Evolutionary conservation across 1,140 invertebrate species (phyloP), one percentile per base, ranked within the genome.

Genomic region (Vanessa atalanta): DNA sequence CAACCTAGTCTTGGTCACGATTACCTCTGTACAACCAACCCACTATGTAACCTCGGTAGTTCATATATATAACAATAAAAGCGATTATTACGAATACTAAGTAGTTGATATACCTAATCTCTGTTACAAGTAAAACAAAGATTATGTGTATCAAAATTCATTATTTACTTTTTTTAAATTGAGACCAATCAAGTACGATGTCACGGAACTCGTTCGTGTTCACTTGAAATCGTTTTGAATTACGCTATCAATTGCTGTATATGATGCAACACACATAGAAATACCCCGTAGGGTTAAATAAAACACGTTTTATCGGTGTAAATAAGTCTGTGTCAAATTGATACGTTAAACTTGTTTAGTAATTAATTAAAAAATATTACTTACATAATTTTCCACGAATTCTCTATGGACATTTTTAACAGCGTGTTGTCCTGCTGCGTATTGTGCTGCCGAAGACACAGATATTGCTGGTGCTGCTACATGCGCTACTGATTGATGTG

Each of bases 311-410:
- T 20, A 31, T 63, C 16, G 65, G 64, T 43, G 60, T 23, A 48
- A 57, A 57, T 4, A 26, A 57, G 20, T 57, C 23, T 20, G 20
- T 23, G 53, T 23, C n/a, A 53, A 23, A 23, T 57, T 57, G 12
- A 23, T 23, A 57, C 20, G 8, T 20, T 23, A 1, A 23, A 9
- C 51, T 53, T 16, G 15, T 20, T 23, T 23, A n/a, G 16, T 14
- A 13, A 8, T 23, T 7, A 65, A 31, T 43, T 14, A 47, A 70
- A 63, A 50, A 74, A 26, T 20, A 43, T 7, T 48, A 93, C 94
- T 94, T 87, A 95, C 94, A 79, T 94, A 94, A 76, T 94, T 94
- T 83, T 95, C 94, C 65, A 94, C 78, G 76, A 94, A 94, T 76
- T 94, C 94, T 12, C 93, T 91, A 69, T 94, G 93, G 12, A 94